Evolutionary conservation across 2,113 vertebrate species (phyloP).

Genomic region (Apistogramma diplotaenia): DNA sequence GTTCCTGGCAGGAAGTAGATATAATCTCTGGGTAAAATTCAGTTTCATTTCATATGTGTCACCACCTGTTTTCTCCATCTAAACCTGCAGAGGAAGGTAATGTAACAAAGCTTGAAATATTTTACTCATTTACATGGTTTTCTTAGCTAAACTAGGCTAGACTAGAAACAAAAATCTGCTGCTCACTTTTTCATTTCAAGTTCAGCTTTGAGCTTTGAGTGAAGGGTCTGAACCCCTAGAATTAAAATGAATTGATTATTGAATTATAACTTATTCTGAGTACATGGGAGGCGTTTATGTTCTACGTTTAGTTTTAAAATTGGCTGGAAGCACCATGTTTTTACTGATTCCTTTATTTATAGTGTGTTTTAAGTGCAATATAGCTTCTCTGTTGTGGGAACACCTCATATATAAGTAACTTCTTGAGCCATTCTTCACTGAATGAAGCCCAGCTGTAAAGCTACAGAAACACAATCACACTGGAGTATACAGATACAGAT

Average conservation of each 20-base stretch:
- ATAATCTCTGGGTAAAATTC: not conserved
- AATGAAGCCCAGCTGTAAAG: not conserved
- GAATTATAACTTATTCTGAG: not conserved
- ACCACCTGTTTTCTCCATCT: not conserved
- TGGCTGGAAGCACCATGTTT: rapidly evolving
- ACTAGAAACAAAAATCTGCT: not conserved
- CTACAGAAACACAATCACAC: too few species aligned
- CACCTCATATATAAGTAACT: not conserved
- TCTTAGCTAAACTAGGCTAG: not conserved
- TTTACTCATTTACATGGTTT: not conserved
- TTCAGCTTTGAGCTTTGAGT: not conserved
- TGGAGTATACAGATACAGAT: not conserved
- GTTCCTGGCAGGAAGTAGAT: not conserved
- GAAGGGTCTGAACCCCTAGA: not conserved
- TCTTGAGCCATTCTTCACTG: not conserved
- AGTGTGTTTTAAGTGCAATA: too few species aligned
- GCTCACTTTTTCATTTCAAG: too few species aligned
- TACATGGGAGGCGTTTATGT: not conserved
- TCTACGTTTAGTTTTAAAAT: not conserved
- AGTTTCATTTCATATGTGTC: not conserved
- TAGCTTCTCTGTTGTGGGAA: not conserved
- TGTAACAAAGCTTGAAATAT: not conserved
- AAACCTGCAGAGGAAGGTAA: rapidly evolving
- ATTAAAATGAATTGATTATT: too few species aligned
- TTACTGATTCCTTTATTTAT: not conserved